Evolutionary conservation across 2,113 vertebrate genomes (phyloP).

Genomic region (Baryphthengus martii): DNA sequence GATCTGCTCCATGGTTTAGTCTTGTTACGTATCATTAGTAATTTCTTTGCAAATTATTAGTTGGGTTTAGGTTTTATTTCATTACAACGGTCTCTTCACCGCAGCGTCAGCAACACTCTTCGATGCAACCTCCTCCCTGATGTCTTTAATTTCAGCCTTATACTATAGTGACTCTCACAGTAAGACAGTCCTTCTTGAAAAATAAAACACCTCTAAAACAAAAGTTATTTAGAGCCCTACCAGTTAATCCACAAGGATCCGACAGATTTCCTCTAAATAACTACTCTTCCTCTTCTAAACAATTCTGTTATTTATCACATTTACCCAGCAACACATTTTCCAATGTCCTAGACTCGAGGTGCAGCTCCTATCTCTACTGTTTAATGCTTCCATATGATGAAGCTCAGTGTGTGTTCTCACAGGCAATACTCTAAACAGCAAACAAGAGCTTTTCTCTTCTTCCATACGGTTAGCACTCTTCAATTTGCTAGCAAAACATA

Average conservation of each 20-base stretch:
- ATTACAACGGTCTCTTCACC: not conserved
- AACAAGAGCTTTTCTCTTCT: not conserved
- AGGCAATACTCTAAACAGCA: not conserved
- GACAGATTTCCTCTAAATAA: not conserved
- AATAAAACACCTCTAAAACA: not conserved
- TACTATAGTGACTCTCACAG: not conserved
- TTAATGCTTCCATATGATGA: not conserved
- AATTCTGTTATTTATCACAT: not conserved
- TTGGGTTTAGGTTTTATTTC: not conserved
- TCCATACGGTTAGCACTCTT: not conserved
- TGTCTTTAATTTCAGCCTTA: not conserved
- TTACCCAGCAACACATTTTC: not conserved
- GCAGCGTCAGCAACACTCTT: not conserved
- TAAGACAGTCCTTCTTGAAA: not conserved
- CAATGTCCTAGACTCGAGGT: not conserved
- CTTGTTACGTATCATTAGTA: not conserved
- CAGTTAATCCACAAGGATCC: not conserved
- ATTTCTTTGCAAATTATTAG: not conserved
- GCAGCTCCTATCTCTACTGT: not conserved
- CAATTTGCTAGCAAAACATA: not conserved
- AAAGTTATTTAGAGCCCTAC: not conserved
- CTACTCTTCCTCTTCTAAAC: not conserved
- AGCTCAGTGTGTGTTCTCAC: not conserved
- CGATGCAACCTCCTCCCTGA: fast-evolving
- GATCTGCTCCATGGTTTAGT: not conserved